These are phyloP conservation scores for Galaxea fascicularis DNA, from an alignment of 92 coral and sea anemone genomes.

Conservation along the genomic window DNA sequence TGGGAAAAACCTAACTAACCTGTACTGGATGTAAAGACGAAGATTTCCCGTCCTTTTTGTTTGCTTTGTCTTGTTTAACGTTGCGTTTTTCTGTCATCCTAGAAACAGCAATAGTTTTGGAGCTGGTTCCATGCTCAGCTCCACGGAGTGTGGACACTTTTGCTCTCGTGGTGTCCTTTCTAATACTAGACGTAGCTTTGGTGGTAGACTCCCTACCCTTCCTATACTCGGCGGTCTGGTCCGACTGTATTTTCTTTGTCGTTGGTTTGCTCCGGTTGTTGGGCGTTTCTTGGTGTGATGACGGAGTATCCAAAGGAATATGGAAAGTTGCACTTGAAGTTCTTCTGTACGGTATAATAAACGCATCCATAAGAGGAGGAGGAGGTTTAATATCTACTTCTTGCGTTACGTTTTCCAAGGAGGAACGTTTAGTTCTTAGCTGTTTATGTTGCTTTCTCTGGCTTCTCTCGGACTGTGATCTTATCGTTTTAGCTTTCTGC, in stretches of 20 bases:
- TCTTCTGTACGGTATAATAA: constrained; percentile 84
- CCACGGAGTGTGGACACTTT: background rate
- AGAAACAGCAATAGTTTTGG: constrained; percentile 37
- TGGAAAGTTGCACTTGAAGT: constrained; percentile 90
- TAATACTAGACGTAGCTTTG: background rate
- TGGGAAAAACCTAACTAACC: constrained; percentile 17
- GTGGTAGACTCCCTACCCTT: background rate
- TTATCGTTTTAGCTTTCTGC: background rate
- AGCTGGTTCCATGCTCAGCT: background rate
- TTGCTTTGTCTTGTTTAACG: background rate
- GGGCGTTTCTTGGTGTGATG: background rate
- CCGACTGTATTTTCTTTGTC: constrained; percentile 17
- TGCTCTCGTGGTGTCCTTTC: background rate
- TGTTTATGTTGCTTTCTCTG: constrained; percentile 43
- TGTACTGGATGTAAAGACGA: background rate
- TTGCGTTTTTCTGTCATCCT: constrained; percentile 27
- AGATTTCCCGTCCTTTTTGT: background rate
- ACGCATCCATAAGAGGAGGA: constrained; percentile 71
- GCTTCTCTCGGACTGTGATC: constrained; percentile 40
- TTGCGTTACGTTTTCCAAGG: constrained; percentile 32
- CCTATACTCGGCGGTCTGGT: background rate
- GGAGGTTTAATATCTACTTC: background rate
- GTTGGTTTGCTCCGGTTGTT: constrained; percentile 13
- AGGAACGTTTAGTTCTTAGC: constrained; percentile 28
- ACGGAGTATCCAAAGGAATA: constrained; percentile 68